Evolutionary conservation across 2,888 invertebrate genomes (phyloP), one percentile per base, ranked within the genome.

Genomic region (Mesochorus sp.): DNA sequence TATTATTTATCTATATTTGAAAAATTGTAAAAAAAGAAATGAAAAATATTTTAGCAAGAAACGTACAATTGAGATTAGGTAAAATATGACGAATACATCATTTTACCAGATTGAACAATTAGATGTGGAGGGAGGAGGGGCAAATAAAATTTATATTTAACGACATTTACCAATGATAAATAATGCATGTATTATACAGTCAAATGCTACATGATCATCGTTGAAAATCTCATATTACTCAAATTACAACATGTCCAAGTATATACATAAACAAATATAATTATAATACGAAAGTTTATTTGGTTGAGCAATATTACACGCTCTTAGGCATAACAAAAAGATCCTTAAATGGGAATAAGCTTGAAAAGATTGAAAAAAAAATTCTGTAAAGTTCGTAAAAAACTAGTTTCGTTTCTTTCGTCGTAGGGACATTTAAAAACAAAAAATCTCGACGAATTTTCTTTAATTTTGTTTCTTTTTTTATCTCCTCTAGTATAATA

Each of bases 401-500:
- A 42, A 42, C 3, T 42, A 34, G 34, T 8, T 34, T 8, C 14
- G 42, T 42, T 17, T 5, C 42, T 1, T 42, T 42, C n/a, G n/a
- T n/a, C n/a, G n/a, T n/a, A n/a, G n/a, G n/a, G n/a, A n/a, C n/a
- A n/a, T n/a, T n/a, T n/a, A n/a, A n/a, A n/a, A 3, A 3, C 2
- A 12, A 42, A 42, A 42, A 42, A 6, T 42, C 14, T 42, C n/a
- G n/a, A 6, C 17, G 14, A 42, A 42, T 14, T 14, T 42, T 4
- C 42, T 14, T 34, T 1, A 1, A 1, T n/a, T 6, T 34, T 2
- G 8, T 4, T 8, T 2, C 14, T 42, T 42, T 55, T 4, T 19
- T 17, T 55, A 37, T 34, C 19, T 19, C 21, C 55, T 21, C 5
- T 55, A 19, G 55, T 55, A 55, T 55, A 55, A 55, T 55, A 55